These are phyloP conservation scores for Apteryx owenii DNA, from an alignment of 2,113 vertebrate genomes.

Conservation along the genomic window DNA sequence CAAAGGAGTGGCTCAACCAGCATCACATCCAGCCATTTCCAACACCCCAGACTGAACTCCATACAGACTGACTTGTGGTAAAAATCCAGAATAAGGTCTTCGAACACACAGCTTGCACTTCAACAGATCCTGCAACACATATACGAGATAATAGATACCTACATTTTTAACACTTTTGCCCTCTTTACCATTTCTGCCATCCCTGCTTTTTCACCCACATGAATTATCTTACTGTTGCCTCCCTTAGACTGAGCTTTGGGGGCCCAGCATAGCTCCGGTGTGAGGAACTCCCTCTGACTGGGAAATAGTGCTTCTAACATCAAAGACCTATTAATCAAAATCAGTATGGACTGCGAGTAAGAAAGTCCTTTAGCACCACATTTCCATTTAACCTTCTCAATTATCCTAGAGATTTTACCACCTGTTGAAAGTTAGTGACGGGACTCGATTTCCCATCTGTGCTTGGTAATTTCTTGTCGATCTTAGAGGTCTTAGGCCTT, in stretches of 20 bases:
- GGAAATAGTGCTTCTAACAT: not conserved
- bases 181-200: not conserved
- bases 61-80: not conserved
- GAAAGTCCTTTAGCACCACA: not conserved
- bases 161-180: not conserved
- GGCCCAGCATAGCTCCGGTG: not conserved
- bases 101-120: not conserved
- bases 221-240: not conserved
- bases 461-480: not conserved
- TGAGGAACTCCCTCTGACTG: not conserved
- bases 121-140: not conserved
- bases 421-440: not conserved
- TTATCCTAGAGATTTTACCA: not conserved
- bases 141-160: not conserved
- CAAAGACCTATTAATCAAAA: not conserved
- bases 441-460: not conserved
- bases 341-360: not conserved
- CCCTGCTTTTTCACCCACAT: not conserved
- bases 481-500: not conserved
- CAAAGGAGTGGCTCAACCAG: not conserved
- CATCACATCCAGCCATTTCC: not conserved
- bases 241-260: not conserved
- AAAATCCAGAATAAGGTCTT: not conserved
- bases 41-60: not conserved
- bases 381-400: constrained; percentile 18